Evolutionary conservation across 2,113 vertebrate species (phyloP).

Genomic region (Atractosteus spatula): DNA sequence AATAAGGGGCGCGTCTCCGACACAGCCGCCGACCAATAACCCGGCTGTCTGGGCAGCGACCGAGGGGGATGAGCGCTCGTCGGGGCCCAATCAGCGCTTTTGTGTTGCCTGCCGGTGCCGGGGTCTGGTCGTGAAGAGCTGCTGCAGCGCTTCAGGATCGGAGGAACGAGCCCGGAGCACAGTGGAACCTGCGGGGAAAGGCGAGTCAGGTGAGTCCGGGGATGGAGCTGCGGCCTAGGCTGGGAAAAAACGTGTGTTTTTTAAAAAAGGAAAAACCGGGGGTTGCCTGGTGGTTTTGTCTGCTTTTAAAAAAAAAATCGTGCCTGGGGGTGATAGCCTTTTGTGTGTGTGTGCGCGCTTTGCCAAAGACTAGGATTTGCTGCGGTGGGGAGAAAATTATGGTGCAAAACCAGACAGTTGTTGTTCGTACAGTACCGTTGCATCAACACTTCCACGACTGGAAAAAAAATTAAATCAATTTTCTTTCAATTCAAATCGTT

Average conservation of each 20-base stretch:
- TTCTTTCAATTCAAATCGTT: too few relatives aligned
- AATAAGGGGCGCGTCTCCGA: constrained; percentile 57
- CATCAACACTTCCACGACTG: too few relatives aligned
- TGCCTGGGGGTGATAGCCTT: too few relatives aligned
- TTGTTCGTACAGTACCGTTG: too few relatives aligned
- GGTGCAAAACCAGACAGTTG: too few relatives aligned
- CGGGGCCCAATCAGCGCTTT: constrained; percentile 70
- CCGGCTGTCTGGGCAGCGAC: constrained; percentile 50
- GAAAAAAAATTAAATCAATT: too few relatives aligned
- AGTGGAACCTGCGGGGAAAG: constrained; percentile 64
- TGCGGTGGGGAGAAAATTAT: too few relatives aligned
- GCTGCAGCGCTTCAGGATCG: constrained; percentile 70
- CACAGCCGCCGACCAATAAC: constrained; percentile 57
- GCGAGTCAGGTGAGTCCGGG: constrained; percentile 75
- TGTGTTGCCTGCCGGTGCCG: constrained; percentile 77
- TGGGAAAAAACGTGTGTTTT: neutral
- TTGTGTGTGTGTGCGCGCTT: too few relatives aligned
- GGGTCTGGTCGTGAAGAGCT: constrained; percentile 71
- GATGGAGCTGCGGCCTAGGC: constrained; percentile 59
- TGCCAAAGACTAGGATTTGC: too few relatives aligned
- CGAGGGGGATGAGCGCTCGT: constrained; percentile 55
- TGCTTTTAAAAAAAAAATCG: too few relatives aligned
- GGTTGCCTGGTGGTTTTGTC: too few relatives aligned
- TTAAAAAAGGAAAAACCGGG: too few relatives aligned
- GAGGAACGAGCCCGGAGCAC: constrained; percentile 70